Evolutionary conservation across 2,113 vertebrate genomes (phyloP), one percentile per base, ranked within the genome.

Genomic region (Chroicocephalus ridibundus): DNA sequence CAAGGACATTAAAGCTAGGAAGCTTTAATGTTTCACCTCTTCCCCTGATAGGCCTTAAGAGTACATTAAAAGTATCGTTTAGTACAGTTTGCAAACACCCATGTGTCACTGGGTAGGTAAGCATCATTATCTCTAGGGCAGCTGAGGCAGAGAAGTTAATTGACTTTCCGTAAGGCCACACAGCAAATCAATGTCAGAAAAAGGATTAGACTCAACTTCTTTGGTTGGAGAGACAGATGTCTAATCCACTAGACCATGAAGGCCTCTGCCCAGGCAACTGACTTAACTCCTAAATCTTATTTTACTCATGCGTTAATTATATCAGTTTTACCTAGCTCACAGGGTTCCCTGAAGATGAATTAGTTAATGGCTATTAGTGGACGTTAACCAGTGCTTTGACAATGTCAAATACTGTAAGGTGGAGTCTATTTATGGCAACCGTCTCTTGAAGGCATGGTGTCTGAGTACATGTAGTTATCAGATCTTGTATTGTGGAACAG

Each of bases 121-220:
- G 87, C 90, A 62, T 82, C 69, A 90, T 96, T 96, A 95, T 96
- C 76, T 95, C 87, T 87, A 87, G 96, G 76, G 51, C 80, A 91
- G 90, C 95, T 81, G 83, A 95, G 82, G 96, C 95, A 97, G 96
- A 95, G 77, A 96, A 95, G 85, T 96, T 97, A 97, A 97, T 96
- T 97, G 96, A 95, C 96, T 97, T 97, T 93, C 40, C 1, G 0
- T 94, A 96, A 96, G 94, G 96, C 92, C 90, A 89, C 36, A 24
- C 49, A 90, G 77, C 90, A 97, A 96, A 94, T 82, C 87, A 96
- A 60, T 95, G 94, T 97, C 95, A 95, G 91, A 94, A 94, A 92
- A 96, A 92, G 75, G 94, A 97, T 93, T 96, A 97, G 80, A 93
- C 61, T 91, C 77, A 83, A 89, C 44, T 84, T 94, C 91, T 96